Conservation (phyloP, 2,797 vertebrate genomes). For the Neosilurus hyrtlii region DNA sequence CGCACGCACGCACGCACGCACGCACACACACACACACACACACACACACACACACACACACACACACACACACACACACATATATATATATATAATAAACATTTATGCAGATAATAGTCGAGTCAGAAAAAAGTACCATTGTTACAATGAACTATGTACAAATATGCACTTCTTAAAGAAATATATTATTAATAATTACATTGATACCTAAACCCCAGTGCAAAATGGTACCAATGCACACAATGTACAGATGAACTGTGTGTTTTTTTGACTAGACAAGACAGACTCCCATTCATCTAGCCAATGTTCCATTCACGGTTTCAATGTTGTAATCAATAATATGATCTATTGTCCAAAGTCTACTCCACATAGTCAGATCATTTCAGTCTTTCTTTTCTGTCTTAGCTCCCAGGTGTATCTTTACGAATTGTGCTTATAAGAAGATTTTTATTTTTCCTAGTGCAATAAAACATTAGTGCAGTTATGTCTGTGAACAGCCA, state of each 20-base stretch:
- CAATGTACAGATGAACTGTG: not conserved
- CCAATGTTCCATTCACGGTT: not conserved
- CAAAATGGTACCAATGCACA: not conserved
- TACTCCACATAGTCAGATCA: not conserved
- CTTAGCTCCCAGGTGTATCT: not conserved
- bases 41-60: no score
- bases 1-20: no score
- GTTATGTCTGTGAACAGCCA: not conserved
- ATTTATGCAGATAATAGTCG: no score
- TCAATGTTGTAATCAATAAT: not conserved
- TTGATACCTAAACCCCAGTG: not conserved
- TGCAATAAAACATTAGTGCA: not conserved
- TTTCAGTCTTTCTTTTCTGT: not conserved
- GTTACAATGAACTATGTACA: not conserved
- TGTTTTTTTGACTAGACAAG: not conserved
- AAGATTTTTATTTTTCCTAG: not conserved
- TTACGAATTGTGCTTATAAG: not conserved
- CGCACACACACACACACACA: no score
- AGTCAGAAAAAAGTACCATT: no score
- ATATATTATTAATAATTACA: no score
- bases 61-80: no score
- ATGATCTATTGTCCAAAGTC: not conserved
- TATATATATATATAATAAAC: no score
- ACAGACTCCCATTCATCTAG: not conserved
- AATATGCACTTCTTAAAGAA: not conserved